Base-by-base conservation (phyloP, 2,797 vertebrate genomes). In the Dipus sagitta region DNA sequence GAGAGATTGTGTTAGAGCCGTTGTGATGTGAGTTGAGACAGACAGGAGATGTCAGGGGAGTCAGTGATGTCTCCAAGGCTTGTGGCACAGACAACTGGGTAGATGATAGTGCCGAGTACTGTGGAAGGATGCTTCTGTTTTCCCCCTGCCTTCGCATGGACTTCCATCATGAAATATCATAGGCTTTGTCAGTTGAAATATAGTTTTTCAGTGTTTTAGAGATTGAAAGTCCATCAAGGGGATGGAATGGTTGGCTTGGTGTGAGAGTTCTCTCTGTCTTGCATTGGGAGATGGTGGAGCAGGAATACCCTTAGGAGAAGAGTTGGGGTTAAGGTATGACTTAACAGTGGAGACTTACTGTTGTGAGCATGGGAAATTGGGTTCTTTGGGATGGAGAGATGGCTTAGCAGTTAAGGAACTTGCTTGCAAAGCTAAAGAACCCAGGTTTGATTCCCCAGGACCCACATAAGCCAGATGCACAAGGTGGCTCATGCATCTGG, bases 331-430 rank as follows among this genome's bases (percentile, higher is more conserved):
- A 68, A 86, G 38, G 34, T 38, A 11, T 75, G 47, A 87, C 23
- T 92, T 83, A 64, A 65, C 14, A 80, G 17, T 34, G 54, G 74
- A 90, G 42, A 80, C 12, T 64, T 95, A 24, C 64, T 80, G 32
- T 79, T 14, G 42, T 1, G 92, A 72, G 28, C 30, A 58, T 42
- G 34, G 52, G 52, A 68, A 85, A 68, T 28, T 34, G 7, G 47
- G 47, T 47, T 47, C 47, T 47, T 47, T 47, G 47, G 47, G 47
- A 5, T 47, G 47, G 47, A 47, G 47, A 47, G 47, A 47, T 47
- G 47, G 47, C 47, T 47, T 47, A 47, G 47, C 47, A 47, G 47
- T 47, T 47, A 47, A 47, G 47, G 47, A 5, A 47, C 47, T 47
- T 47, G 47, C 47, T 47, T 47, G 47, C 47, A 47, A 47, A 47